These are phyloP conservation scores for Phoeniculus purpureus DNA, from an alignment of 2,797 vertebrate genomes.

Conservation along the genomic window DNA sequence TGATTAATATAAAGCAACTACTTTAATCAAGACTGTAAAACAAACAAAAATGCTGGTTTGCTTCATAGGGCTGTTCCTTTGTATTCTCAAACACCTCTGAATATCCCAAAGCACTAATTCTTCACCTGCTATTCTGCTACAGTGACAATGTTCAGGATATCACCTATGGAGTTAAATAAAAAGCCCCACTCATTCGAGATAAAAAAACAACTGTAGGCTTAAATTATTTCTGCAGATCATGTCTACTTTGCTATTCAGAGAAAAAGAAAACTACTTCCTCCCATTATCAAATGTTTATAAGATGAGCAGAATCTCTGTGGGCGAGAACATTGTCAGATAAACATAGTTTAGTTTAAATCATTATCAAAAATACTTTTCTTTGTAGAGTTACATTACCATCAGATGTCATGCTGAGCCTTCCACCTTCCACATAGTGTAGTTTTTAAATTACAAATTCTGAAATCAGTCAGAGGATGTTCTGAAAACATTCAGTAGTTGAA, in stretches of 20 bases:
- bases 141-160: background rate
- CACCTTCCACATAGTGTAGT: background rate
- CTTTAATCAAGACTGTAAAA: background rate
- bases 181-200: background rate
- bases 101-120: background rate
- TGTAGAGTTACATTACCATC: background rate
- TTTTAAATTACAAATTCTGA: background rate
- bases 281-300: background rate
- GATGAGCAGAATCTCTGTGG: background rate
- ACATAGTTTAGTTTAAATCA: background rate
- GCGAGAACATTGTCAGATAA: background rate
- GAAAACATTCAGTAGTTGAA: background rate
- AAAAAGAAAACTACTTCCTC: background rate
- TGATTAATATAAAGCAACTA: background rate
- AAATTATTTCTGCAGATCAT: background rate
- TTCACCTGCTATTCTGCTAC: background rate
- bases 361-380: background rate
- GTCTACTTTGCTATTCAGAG: background rate
- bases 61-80: background rate
- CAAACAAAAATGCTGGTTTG: background rate
- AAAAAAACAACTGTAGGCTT: background rate
- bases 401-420: background rate
- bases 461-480: background rate
- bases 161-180: background rate
- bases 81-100: background rate